These are phyloP conservation scores for Limnothrissa miodon DNA, from an alignment of 2,113 vertebrate genomes.

Conservation along the genomic window DNA sequence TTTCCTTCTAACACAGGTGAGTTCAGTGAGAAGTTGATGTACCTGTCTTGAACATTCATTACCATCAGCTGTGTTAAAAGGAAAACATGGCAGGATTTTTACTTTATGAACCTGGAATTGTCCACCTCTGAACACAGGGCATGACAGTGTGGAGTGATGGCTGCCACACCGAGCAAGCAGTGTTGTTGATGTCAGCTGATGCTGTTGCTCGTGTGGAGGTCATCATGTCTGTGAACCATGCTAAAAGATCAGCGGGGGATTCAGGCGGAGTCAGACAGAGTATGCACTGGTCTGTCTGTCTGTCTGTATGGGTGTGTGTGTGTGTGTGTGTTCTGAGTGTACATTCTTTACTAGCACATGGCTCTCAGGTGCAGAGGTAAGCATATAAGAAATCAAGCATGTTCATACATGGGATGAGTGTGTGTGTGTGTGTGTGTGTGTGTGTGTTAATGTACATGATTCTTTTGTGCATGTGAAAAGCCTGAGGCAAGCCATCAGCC, in stretches of 20 bases:
- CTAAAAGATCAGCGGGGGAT: background rate
- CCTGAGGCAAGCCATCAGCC: too few relatives aligned
- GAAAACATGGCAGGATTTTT: too few relatives aligned
- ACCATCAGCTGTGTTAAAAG: too few relatives aligned
- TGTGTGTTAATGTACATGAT: background rate
- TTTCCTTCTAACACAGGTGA: too few relatives aligned
- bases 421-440: constrained; percentile 7
- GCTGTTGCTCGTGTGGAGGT: background rate
- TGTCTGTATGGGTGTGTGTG: background rate
- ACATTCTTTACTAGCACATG: background rate
- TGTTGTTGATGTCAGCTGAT: background rate
- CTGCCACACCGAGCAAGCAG: background rate
- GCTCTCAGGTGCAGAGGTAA: background rate
- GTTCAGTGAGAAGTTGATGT: too few relatives aligned
- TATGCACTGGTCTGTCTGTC: background rate
- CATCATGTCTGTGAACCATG: background rate
- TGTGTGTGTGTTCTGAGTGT: background rate
- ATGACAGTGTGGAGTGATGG: background rate
- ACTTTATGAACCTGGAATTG: too few relatives aligned
- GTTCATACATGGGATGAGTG: background rate
- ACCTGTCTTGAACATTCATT: too few relatives aligned
- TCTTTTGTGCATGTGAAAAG: background rate
- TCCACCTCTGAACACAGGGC: too few relatives aligned
- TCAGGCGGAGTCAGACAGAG: background rate
- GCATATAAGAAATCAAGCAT: background rate